These are phyloP conservation scores for Chrysolina americana DNA, from an alignment of 2,888 invertebrate species.

Conservation along the genomic window DNA sequence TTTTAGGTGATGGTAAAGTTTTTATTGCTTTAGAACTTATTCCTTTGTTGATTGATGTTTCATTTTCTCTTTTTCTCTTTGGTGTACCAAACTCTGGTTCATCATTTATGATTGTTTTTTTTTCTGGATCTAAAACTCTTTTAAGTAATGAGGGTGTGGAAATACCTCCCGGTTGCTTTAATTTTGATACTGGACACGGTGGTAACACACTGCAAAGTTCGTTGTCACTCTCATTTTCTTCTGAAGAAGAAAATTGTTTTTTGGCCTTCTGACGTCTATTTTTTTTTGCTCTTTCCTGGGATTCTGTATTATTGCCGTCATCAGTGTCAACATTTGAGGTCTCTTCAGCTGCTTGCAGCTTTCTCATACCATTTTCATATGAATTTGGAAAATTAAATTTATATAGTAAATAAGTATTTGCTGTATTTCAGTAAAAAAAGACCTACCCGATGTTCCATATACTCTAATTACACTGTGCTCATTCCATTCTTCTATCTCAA, in stretches of 20 bases:
- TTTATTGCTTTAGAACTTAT: not conserved
- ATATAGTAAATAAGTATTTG: not conserved
- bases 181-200: not conserved
- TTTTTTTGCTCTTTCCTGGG: not conserved
- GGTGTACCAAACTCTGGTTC: not conserved
- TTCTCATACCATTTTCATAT: not conserved
- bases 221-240: constrained; percentile 4
- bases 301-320: not conserved
- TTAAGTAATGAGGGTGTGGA: not conserved
- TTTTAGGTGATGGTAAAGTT: not conserved
- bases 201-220: not conserved
- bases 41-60: not conserved
- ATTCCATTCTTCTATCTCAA: not conserved
- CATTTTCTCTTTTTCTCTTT: not conserved
- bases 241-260: not conserved
- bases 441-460: not conserved
- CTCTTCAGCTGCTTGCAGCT: constrained; percentile 7
- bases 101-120: not conserved
- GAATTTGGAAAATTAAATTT: not conserved
- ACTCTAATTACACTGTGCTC: not conserved
- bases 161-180: not conserved
- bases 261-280: not conserved
- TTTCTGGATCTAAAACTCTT: constrained; percentile 3
- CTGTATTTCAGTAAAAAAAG: not conserved
- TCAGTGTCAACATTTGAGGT: constrained; percentile 8